phyloP scores from a whole-genome alignment of 2,113 vertebrate genomes.

The Panthera uncia region DNA sequence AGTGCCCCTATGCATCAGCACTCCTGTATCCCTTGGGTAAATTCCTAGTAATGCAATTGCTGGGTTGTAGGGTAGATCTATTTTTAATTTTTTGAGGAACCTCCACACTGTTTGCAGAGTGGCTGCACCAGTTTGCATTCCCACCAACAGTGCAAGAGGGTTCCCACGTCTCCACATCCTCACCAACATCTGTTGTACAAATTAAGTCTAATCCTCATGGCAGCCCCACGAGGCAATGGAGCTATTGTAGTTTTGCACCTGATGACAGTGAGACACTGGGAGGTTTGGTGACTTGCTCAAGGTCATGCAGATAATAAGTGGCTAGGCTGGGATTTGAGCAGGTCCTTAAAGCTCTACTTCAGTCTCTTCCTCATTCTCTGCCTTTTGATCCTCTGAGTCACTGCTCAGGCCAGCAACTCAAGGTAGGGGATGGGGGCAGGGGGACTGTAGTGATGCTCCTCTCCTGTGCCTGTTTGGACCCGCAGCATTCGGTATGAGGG shows the following conservation, averaged over 20 bases:
- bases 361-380: neutral
- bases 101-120: no score
- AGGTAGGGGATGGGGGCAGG: neutral
- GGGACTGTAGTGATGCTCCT: fast-evolving
- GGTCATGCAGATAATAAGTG: neutral
- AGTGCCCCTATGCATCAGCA: no score
- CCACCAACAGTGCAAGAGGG: no score
- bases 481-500: neutral
- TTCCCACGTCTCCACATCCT: no score
- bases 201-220: neutral
- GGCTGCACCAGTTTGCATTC: no score
- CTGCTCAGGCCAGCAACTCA: neutral
- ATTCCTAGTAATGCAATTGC: no score
- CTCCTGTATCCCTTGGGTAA: no score
- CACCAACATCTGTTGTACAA: no score
- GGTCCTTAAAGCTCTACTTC: neutral
- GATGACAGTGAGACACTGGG: neutral
- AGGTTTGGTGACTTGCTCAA: neutral
- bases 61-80: no score
- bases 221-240: neutral
- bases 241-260: neutral
- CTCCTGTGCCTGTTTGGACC: neutral
- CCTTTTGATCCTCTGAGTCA: neutral
- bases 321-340: neutral
- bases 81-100: no score